Base-by-base conservation (phyloP, 2,888 invertebrate genomes). In the Polylopha cassiicola region DNA sequence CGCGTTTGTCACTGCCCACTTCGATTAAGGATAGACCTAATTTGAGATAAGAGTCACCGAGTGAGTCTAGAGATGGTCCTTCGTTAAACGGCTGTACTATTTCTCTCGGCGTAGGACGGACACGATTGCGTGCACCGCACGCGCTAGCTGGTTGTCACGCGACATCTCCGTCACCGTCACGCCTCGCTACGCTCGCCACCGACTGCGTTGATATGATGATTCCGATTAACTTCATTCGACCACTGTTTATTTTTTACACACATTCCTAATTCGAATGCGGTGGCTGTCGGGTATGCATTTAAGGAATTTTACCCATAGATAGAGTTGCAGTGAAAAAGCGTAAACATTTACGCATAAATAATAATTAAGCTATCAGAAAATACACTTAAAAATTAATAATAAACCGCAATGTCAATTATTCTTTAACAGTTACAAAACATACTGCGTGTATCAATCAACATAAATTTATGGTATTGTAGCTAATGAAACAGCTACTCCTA, bases 151-250 rank as follows among this genome's bases (percentile, higher is more conserved):
- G 56, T 62, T 65, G 65, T 65, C 64, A 58, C 49, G 65, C 64
- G 62, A 71, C 68, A 79, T 75, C 73, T 75, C 61, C 64, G 60
- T 65, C 70, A 62, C 65, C 65, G 76, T 73, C 70, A 79, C 67
- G 80, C 69, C 58, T 53, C 51, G 65, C 57, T 55, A 55, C 46
- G 18, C 47, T 45, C 51, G 46, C 37, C 45, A 51, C 47, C 51
- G 55, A 55, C 49, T 63, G 64, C n/a, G 61, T 71, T 64, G 64
- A 62, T 61, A 61, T 61, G 61, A 31, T 34, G 47, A 37, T 46
- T 39, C 30, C 31, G 44, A 67, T 65, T 65, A 67, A 63, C 58
- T 65, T 48, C 53, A 59, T 50, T 56, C 63, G 55, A 43, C 55
- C 55, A 50, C 53, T 61, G 59, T 64, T 63, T 61, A 58, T 48